A percentile compares a stretch with the other conserved stretches of the same genome.
Conservation (phyloP, 2,797 vertebrate species). For the Enteromius mattozi region DNA sequence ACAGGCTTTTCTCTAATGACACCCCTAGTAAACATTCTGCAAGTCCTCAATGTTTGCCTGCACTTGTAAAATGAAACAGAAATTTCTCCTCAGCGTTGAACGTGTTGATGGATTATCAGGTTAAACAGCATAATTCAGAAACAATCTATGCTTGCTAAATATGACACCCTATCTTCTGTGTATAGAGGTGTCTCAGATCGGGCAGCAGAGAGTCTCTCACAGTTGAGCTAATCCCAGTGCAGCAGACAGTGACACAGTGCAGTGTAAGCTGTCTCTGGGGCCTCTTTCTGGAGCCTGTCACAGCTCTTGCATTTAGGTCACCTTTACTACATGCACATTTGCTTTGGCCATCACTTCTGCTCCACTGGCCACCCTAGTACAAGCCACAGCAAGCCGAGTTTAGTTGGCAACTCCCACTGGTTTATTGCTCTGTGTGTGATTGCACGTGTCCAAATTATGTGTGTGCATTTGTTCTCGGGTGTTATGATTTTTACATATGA, state of each 20-base stretch:
- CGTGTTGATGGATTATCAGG: neutral
- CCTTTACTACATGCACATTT: constrained; percentile 58
- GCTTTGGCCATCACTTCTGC: constrained; percentile 56
- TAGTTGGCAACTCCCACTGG: constrained; percentile 38
- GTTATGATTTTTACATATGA: neutral
- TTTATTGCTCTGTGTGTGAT: constrained; percentile 26
- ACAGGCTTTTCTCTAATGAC: neutral
- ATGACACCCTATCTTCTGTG: neutral
- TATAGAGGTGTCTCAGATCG: constrained; percentile 20
- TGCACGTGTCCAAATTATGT: neutral
- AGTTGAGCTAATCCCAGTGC: constrained; percentile 46
- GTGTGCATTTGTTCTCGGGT: neutral
- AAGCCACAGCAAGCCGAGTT: constrained; percentile 30
- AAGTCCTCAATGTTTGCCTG: too few relatives aligned
- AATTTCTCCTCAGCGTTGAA: neutral
- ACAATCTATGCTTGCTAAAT: neutral
- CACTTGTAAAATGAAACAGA: neutral
- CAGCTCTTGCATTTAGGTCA: constrained; percentile 61
- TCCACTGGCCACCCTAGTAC: constrained; percentile 48
- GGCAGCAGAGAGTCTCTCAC: constrained; percentile 31
- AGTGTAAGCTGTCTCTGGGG: constrained; percentile 50
- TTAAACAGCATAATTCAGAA: neutral
- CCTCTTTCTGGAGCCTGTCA: constrained; percentile 58
- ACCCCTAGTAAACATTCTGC: neutral
- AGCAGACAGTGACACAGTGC: constrained; percentile 45